A percentile compares a stretch with the other conserved stretches of the same genome.
phyloP scores from a whole-genome alignment of 1,140 invertebrate genomes.

The Drosophila dunni region DNA sequence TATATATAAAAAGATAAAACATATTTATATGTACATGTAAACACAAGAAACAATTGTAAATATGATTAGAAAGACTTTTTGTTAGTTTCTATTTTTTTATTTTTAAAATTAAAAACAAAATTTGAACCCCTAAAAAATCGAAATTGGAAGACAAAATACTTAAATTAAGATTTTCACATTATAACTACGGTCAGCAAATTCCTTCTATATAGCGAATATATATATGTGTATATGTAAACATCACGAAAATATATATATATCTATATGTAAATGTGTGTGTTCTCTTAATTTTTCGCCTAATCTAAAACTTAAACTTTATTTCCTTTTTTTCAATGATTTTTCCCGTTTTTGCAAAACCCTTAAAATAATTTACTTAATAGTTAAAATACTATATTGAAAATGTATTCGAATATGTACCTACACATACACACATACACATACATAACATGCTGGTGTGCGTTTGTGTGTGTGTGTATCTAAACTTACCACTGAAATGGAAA shows the following conservation, averaged over 20 bases:
- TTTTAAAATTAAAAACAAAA: neutral
- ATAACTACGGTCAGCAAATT: conserved; percentile 42
- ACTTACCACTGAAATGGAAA: conserved; percentile 73
- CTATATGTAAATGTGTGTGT: conserved; percentile 20
- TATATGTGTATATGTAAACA: conserved; percentile 16
- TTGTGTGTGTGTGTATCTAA: conserved; percentile 21
- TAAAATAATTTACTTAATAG: neutral
- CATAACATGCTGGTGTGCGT: conserved; percentile 1
- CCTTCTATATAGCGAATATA: conserved; percentile 34
- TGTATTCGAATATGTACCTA: conserved; percentile 66
- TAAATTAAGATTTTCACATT: conserved; percentile 18
- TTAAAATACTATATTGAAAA: conserved; percentile 35
- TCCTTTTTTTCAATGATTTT: conserved; percentile 8
- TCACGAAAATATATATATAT: conserved; percentile 17
- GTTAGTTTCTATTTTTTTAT: conserved; percentile 1
- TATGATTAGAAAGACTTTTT: conserved; percentile 16
- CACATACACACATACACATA: conserved; percentile 57
- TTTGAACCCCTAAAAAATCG: conserved; percentile 1
- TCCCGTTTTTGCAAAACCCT: conserved; percentile 17
- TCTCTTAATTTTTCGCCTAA: conserved; percentile 5
- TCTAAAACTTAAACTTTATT: conserved; percentile 4
- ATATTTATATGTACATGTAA: conserved; percentile 19
- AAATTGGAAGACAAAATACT: conserved; percentile 16
- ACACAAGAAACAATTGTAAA: conserved; percentile 25
- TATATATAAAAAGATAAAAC: conserved; percentile 28